Evolutionary conservation across 2,888 invertebrate species (phyloP), one percentile per base, ranked within the genome.

Genomic region (Meliscaeva auricollis): DNA sequence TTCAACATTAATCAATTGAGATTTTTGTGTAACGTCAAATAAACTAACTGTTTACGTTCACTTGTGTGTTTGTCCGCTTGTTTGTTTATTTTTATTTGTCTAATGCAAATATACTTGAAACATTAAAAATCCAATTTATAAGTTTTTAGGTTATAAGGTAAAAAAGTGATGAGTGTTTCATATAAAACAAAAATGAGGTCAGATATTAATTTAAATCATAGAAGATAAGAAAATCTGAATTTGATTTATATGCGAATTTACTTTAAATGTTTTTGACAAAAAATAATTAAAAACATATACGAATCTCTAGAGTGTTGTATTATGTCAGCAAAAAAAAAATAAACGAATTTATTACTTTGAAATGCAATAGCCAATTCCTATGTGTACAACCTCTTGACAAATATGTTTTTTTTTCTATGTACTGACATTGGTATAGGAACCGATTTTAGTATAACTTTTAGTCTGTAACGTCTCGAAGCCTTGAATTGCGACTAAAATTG

Each of bases 381-480:
- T 7, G 1, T 13, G 48, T 11, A n/a, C n/a, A 60, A 41, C 22
- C n/a, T 22, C 13, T 26, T 60, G 60, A 44, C 41, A 62, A 62
- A 62, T 44, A 44, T 62, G 26, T 11, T n/a, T 44, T 9, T 60
- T 7, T 7, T n/a, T n/a, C n/a, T 52, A n/a, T 60, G n/a, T 26
- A 22, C 9, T 62, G 73, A 58, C 78, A 78, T 66, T 78, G 78
- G 26, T 26, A 73, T 58, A 50, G 58, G 38, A 56, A n/a, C 9
- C 4, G 11, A 69, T 48, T 62, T 62, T 9, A 15, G 22, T 26
- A 3, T 26, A 3, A 26, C 9, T 60, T 6, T 3, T 1, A 8
- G 38, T 60, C 26, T 15, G 2, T 26, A 9, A 26, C 26, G 35
- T 41, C n/a, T 30, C 26, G 26, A 60, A 69, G 32, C 77, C 69